Conservation (phyloP, 2,888 invertebrate species). For the Noctua janthe region DNA sequence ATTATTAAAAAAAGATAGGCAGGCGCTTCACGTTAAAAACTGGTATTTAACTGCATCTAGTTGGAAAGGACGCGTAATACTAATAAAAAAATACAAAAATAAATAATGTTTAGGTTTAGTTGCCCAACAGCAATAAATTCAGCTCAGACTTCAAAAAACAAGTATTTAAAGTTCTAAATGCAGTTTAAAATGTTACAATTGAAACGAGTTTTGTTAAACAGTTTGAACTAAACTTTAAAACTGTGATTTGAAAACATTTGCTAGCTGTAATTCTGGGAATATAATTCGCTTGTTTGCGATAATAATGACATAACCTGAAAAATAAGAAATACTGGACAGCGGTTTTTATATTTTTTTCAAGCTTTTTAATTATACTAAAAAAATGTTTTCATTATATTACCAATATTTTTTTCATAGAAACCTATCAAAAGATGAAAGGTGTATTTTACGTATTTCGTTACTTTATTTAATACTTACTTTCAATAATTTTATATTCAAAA, state of each 20-base stretch:
- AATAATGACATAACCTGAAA: too few relatives aligned
- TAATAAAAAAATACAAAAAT: not conserved
- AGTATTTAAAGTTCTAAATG: constrained; percentile 27
- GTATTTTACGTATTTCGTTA: too few relatives aligned
- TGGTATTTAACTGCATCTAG: not conserved
- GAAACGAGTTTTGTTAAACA: constrained; percentile 21
- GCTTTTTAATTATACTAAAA: too few relatives aligned
- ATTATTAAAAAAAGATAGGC: too few relatives aligned
- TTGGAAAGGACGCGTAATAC: not conserved
- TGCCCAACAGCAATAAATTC: constrained; percentile 10
- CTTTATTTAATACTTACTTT: too few relatives aligned
- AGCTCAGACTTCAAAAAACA: constrained; percentile 22
- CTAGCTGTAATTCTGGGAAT: not conserved
- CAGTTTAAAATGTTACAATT: constrained; percentile 22
- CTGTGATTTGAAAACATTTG: not conserved
- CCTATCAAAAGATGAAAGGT: too few relatives aligned
- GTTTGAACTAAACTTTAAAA: not conserved
- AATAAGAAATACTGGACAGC: too few relatives aligned
- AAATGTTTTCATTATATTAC: too few relatives aligned
- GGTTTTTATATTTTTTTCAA: too few relatives aligned
- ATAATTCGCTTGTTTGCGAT: not conserved
- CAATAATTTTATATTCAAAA: too few relatives aligned
- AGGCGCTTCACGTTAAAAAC: not conserved
- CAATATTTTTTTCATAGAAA: too few relatives aligned
- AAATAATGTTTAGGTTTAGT: not conserved